Base-by-base conservation (phyloP, 2,888 invertebrate species). In the Allophyes oxyacanthae region DNA sequence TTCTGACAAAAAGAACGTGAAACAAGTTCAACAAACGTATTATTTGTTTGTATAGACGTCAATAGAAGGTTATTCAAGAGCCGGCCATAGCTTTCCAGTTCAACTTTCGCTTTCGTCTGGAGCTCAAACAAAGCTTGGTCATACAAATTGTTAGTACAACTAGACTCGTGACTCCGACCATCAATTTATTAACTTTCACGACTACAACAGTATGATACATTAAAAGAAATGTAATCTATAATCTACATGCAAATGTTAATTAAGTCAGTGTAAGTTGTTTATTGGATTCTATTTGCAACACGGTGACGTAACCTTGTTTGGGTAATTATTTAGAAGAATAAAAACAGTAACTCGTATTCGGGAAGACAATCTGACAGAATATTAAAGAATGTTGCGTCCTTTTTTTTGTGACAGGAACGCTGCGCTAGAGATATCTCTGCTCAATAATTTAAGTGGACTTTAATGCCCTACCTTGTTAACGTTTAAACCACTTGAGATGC, bases 41-140 rank as follows among this genome's bases (percentile, higher is more conserved):
- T 72, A 67, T 58, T 60, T 75, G 75, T 77, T 69, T 69, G 64
- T 66, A 48, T 53, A 69, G 60, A 60, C 62, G 60, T 73, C 69
- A 69, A 71, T 78, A 76, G 66, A 75, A 81, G 78, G 72, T 70
- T 72, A 73, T 72, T 77, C 33, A 46, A 60, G 55, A 64, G 52
- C 40, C 59, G 53, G 51, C 61, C 61, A 77, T 56, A 84, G 85
- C 86, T 89, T 88, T 88, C 85, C 83, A 83, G 69, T 75, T 52
- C 65, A 80, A 86, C 89, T 89, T 90, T 90, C 89, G 80, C 87
- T 90, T 86, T 89, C 81, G 72, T 61, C 48, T 66, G 70, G 62
- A 68, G 65, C 54, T 56, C 64, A 53, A 65, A 76, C 72, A 79
- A 74, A 78, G 78, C 71, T 74, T 70, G 65, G 63, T 69, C 65